Evolutionary conservation across 2,888 invertebrate genomes (phyloP), one percentile per base, ranked within the genome.

Genomic region (Leucozona laternaria): DNA sequence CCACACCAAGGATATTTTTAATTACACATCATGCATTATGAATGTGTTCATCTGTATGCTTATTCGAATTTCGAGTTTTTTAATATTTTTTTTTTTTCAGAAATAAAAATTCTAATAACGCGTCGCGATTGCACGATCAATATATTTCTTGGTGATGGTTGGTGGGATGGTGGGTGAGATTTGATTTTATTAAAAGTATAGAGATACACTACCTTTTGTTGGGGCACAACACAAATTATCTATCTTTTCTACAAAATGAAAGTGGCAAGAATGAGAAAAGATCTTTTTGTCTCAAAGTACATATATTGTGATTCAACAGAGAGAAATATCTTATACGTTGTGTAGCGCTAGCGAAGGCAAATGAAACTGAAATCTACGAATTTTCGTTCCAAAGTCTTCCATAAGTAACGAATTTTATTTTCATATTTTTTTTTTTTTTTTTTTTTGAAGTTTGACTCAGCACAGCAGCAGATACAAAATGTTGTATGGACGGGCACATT

Each of bases 291-390:
- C 70, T 34, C 5, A 25, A n/a, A 25, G 6, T n/a, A n/a, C n/a
- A n/a, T n/a, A n/a, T n/a, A n/a, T n/a, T n/a, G n/a, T 5, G 43
- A 43, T n/a, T 58, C 13, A 20, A 58, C 15, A 60, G 43, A 25
- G 43, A 43, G 43, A 62, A 45, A 28, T 25, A 62, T 31, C 13
- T 13, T n/a, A n/a, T n/a, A 81, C 86, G 85, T 68, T 73, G 86
- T 73, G 58, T 25, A 64, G 50, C 78, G 64, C 43, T 71, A 55
- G 86, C 43, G 58, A 45, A 64, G 34, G 53, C 81, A 77, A 86
- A 73, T 72, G 78, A 86, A 78, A 86, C 77, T 86, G 85, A 86
- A 81, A 86, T 86, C 86, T 64, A 86, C 78, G 58, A 86, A 82
- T 86, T 78, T 64, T 31, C 22, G 28, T 78, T 81, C 72, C 78